phyloP scores from a whole-genome alignment of 2,113 vertebrate species.

The Triplophysa siluroides region DNA sequence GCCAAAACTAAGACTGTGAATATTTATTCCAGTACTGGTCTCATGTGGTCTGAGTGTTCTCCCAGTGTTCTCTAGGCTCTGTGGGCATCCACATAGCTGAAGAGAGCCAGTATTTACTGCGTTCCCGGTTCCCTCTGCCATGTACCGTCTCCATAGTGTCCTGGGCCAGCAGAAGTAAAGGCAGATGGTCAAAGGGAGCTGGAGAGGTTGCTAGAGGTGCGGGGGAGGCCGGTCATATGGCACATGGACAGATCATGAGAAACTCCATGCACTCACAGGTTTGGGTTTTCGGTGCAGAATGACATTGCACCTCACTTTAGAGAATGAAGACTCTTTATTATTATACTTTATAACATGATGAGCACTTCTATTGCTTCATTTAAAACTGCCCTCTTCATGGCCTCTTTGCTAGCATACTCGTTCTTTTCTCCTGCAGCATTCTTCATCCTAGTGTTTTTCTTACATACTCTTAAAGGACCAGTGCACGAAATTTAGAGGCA shows the following conservation, averaged over 20 bases:
- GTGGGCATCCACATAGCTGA: neutral
- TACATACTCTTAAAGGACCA: neutral
- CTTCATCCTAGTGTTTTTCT: conserved; percentile 22
- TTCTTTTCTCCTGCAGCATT: neutral
- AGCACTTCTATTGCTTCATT: neutral
- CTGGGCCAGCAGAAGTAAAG: conserved; percentile 62
- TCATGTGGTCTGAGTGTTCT: neutral
- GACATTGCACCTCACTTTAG: neutral
- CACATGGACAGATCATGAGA: conserved; percentile 60
- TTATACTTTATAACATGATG: neutral
- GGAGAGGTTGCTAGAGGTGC: conserved; percentile 64
- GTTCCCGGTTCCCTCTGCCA: conserved; percentile 61
- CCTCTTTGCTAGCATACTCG: neutral
- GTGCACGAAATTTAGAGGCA: no score
- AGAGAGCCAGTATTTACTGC: conserved; percentile 56
- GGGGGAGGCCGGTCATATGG: conserved; percentile 68
- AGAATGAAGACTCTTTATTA: neutral
- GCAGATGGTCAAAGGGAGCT: conserved; percentile 74
- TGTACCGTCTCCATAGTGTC: conserved; percentile 61
- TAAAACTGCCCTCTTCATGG: neutral
- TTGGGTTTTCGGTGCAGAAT: conserved; percentile 31
- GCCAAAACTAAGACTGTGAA: neutral
- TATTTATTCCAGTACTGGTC: conserved; percentile 16
- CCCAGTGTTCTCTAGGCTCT: neutral
- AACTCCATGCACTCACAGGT: conserved; percentile 39